These are phyloP conservation scores for Pycnomerus fuliginosus DNA, from an alignment of 2,888 invertebrate genomes.

Conservation along the genomic window DNA sequence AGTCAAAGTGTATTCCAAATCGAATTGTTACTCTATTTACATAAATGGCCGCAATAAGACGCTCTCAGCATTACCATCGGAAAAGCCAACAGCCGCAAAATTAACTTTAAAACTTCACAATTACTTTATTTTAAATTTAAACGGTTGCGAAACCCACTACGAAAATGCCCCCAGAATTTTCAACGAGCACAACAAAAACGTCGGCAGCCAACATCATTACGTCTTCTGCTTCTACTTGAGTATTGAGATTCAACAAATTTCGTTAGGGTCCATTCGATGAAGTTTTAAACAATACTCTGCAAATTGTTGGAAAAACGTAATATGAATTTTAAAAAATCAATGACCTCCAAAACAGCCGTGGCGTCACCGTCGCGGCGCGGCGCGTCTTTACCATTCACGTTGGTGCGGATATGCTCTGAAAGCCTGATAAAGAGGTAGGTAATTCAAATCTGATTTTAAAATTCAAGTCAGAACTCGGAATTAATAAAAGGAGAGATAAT, in stretches of 20 bases:
- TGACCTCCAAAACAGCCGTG: too few relatives aligned
- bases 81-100: slow-evolving; percentile 18
- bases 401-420: too few relatives aligned
- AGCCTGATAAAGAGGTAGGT: too few relatives aligned
- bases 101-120: slow-evolving; percentile 18
- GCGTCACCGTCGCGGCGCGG: too few relatives aligned
- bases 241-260: not conserved
- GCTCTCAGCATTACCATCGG: slow-evolving; percentile 9
- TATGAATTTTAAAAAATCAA: too few relatives aligned
- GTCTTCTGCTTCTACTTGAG: not conserved
- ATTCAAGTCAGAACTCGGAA: too few relatives aligned
- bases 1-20: slow-evolving; percentile 23
- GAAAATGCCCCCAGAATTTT: slow-evolving; percentile 1
- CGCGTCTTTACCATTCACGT: too few relatives aligned
- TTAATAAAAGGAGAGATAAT: too few relatives aligned
- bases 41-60: slow-evolving; percentile 20
- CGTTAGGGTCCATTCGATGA: not conserved
- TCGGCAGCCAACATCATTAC: too few relatives aligned
- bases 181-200: too few relatives aligned
- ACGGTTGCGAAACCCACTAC: not conserved
- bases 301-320: not conserved
- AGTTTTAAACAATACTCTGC: not conserved
- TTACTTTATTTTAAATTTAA: slow-evolving; percentile 14
- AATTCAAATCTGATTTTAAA: too few relatives aligned
- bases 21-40: slow-evolving; percentile 26